Base-by-base conservation (phyloP, 2,888 invertebrate genomes). In the Minunthozetes semirufus region DNA sequence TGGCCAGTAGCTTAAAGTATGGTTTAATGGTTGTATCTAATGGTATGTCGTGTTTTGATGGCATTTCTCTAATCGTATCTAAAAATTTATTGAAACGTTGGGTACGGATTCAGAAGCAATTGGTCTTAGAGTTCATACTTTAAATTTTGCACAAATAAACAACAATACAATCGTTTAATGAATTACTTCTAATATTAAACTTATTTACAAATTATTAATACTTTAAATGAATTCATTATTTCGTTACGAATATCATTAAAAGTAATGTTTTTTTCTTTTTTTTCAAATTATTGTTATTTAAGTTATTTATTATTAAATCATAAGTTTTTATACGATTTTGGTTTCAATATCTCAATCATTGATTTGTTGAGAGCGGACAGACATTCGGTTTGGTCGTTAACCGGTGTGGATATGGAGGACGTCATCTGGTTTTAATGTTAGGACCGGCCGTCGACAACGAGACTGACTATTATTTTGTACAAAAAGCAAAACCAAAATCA, bases 101-200 rank as follows among this genome's bases (percentile, higher is more conserved):
- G n/a, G n/a, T n/a, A n/a, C n/a, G n/a, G n/a, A n/a, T n/a, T n/a
- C n/a, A n/a, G n/a, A n/a, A n/a, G n/a, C n/a, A n/a, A n/a, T n/a
- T n/a, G n/a, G n/a, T n/a, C n/a, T n/a, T n/a, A n/a, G n/a, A n/a
- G n/a, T n/a, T n/a, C n/a, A n/a, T n/a, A n/a, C n/a, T n/a, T n/a
- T n/a, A n/a, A n/a, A n/a, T n/a, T n/a, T n/a, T n/a, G n/a, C n/a
- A n/a, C n/a, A n/a, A n/a, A n/a, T n/a, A n/a, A n/a, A n/a, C n/a
- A n/a, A n/a, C n/a, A n/a, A n/a, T n/a, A n/a, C n/a, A n/a, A n/a
- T n/a, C n/a, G n/a, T n/a, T n/a, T n/a, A n/a, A n/a, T n/a, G n/a
- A n/a, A 59, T 59, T 59, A 59, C 59, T 59, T 22, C 59, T 59
- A 59, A 59, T 59, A 59, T 59, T 59, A 59, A 17, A 59, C 19